phyloP scores from a whole-genome alignment of 2,797 vertebrate genomes.

The Liparis tanakae region DNA sequence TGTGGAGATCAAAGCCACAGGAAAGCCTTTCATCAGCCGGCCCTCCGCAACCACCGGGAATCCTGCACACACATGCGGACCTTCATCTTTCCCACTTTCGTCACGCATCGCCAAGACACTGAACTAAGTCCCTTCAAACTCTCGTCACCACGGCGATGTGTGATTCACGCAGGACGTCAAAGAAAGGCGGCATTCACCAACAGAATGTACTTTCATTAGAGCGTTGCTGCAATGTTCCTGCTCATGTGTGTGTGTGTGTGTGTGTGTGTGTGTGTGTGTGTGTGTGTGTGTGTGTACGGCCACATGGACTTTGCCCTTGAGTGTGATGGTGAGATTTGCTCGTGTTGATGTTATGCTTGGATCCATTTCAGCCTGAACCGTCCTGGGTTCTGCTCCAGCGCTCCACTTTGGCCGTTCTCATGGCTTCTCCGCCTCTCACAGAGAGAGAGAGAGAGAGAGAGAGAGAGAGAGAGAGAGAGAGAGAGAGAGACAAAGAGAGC shows the following conservation, averaged over 20 bases:
- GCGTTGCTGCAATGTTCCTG: conserved; percentile 5
- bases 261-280: no score
- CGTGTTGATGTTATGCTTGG: conserved; percentile 57
- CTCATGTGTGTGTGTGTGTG: no score
- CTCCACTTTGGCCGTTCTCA: conserved; percentile 51
- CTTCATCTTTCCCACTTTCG: conserved; percentile 8
- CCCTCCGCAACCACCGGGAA: conserved; percentile 40
- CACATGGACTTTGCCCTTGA: conserved; percentile 28
- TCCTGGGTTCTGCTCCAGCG: conserved; percentile 51
- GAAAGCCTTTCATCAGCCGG: conserved; percentile 57
- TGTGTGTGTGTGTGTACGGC: no score
- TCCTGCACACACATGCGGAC: conserved; percentile 41
- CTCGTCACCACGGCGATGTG: conserved; percentile 8
- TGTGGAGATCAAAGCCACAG: conserved; percentile 62
- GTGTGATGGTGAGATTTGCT: conserved; percentile 49
- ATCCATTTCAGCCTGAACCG: conserved; percentile 55
- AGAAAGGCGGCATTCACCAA: conserved; percentile 31
- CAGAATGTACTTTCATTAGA: conserved; percentile 29
- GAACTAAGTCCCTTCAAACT: conserved; percentile 25
- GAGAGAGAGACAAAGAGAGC: conserved; percentile 24
- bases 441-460: conserved; percentile 23
- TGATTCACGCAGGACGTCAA: conserved; percentile 11
- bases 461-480: conserved; percentile 18
- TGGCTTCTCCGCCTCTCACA: conserved; percentile 35
- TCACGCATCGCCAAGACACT: not conserved